phyloP scores from a whole-genome alignment of 2,888 invertebrate genomes.

The Periphyllus acericola region DNA sequence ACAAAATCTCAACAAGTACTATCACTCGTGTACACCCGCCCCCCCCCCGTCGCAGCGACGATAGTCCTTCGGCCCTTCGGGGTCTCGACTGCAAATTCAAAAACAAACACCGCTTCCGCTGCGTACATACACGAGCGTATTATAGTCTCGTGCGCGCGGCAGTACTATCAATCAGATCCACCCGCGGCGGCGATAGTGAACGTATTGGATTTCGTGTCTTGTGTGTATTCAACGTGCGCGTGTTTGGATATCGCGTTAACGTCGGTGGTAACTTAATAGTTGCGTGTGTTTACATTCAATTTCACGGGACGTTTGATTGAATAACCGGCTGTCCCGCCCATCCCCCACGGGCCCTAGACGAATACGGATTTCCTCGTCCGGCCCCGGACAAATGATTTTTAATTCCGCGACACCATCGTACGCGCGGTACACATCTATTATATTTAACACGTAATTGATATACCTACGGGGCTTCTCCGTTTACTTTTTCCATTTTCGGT shows the following conservation, averaged over 20 bases:
- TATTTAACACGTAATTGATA: slow-evolving; percentile 45
- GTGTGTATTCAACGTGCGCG: slow-evolving; percentile 27
- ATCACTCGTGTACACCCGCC: neutral
- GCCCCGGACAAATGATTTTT: slow-evolving; percentile 52
- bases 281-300: slow-evolving; percentile 57
- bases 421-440: neutral
- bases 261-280: slow-evolving; percentile 57
- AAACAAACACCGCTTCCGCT: slow-evolving; percentile 41
- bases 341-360: neutral
- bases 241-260: slow-evolving; percentile 61
- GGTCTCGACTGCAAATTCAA: slow-evolving; percentile 17
- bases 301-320: slow-evolving; percentile 61
- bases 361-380: slow-evolving; percentile 42
- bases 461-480: neutral
- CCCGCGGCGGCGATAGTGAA: neutral
- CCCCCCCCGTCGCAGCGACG: neutral
- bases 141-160: neutral
- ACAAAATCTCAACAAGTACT: slow-evolving; percentile 51
- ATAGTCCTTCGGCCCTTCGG: slow-evolving; percentile 17
- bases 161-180: slow-evolving; percentile 55
- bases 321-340: slow-evolving; percentile 22
- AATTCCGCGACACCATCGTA: slow-evolving; percentile 42
- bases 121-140: neutral
- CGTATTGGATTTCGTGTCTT: slow-evolving; percentile 56
- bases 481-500: neutral